Percentiles rank a stretch among this genome's conserved stretches.
Evolutionary conservation across 2,797 vertebrate genomes (phyloP).

Genomic region (Brachyalestes nurse): DNA sequence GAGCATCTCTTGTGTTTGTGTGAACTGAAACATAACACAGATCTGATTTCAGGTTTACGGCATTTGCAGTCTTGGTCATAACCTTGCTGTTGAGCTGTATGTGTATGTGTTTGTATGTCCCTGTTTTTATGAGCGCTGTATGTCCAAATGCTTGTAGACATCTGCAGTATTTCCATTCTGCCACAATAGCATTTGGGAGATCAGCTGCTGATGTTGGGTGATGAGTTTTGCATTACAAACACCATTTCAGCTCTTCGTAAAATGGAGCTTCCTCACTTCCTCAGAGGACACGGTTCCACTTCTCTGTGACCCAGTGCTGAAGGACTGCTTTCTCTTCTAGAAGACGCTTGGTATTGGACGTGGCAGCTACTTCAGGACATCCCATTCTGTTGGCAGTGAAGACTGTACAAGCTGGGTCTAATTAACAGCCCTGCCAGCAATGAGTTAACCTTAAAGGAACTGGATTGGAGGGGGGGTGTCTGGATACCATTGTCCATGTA

Average conservation of each 20-base stretch:
- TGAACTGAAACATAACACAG: constrained; percentile 17
- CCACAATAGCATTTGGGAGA: too few relatives aligned
- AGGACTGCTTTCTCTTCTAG: too few relatives aligned
- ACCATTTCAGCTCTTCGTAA: too few relatives aligned
- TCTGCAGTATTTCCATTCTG: background rate
- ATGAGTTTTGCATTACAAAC: background rate
- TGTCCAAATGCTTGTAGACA: background rate
- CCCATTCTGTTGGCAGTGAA: too few relatives aligned
- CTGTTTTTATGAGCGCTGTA: background rate
- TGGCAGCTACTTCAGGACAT: background rate
- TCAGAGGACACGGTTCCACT: background rate
- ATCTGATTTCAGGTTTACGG: background rate
- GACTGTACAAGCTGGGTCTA: too few relatives aligned
- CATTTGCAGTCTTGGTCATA: constrained; percentile 4
- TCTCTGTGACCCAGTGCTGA: too few relatives aligned
- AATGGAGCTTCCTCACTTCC: background rate
- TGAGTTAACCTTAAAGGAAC: too few relatives aligned
- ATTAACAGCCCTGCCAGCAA: too few relatives aligned
- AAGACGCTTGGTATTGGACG: too few relatives aligned
- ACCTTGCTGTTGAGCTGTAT: too few relatives aligned
- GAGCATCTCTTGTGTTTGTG: constrained; percentile 14
- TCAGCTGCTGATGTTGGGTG: too few relatives aligned
- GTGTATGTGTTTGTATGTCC: too few relatives aligned
- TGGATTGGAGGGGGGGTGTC: background rate
- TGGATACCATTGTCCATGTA: background rate